Evolutionary conservation across 1,140 invertebrate genomes (phyloP), one percentile per base, ranked within the genome.

Genomic region (Polypedilum pembai): DNA sequence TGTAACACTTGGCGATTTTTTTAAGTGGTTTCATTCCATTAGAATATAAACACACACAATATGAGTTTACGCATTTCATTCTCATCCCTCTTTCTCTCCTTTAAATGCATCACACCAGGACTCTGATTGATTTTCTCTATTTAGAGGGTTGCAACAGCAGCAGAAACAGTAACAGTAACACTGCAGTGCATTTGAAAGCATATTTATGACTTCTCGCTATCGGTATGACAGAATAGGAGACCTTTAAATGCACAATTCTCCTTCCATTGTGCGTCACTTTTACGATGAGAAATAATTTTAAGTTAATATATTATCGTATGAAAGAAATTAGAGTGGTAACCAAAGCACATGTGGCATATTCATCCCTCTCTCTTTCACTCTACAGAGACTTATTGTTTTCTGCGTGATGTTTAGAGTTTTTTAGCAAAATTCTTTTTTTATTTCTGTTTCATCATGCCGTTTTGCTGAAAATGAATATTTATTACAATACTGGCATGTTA

Each of bases 311-410:
- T 56, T 56, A 56, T 56, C 45, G 45, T n/a, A 56, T 56, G 45
- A 56, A 56, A n/a, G 18, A 69, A 69, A 69, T 69, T 69, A 69
- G 65, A 69, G 65, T 69, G 65, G 65, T 18, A 69, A 69, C 65
- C 65, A 18, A 69, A 69, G 18, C 65, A 69, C 18, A 69, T 69
- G 65, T 69, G 65, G 65, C 65, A 69, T 69, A 69, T 20, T 18
- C 18, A 18, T 69, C n/a, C 10, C n/a, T 56, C n/a, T 17, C n/a
- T 20, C 65, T 18, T 3, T 69, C 65, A n/a, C 17, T 69, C 65
- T 18, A 69, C 17, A 69, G 65, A 69, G 17, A 69, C 65, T 69
- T 21, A 69, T 69, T 69, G 65, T 21, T 18, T 69, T 69, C 20
- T 69, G 65, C 20, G 65, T 69, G 65, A 69, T 69, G 65, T 69